A percentile compares a stretch with the other conserved stretches of the same genome.
Conservation (phyloP, 2,797 vertebrate species). For the Siniperca scherzeri region DNA sequence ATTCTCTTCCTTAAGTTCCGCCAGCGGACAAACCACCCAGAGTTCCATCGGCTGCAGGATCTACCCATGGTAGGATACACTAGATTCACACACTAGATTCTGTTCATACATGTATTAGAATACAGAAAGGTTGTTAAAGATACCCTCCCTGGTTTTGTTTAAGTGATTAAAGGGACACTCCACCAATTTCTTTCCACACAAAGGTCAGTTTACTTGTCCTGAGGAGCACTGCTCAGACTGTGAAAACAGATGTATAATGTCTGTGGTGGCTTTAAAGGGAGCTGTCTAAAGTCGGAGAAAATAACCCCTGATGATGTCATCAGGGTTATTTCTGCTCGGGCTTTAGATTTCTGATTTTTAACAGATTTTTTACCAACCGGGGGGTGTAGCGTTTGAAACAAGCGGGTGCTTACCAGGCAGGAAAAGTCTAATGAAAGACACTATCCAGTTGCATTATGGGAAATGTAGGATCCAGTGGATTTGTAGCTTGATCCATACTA, state of each 20-base stretch:
- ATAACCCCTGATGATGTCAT: background rate
- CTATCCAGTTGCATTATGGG: background rate
- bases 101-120: background rate
- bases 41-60: slow-evolving; percentile 93
- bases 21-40: slow-evolving; percentile 86
- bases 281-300: background rate
- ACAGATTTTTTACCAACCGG: background rate
- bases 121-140: background rate
- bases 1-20: slow-evolving; percentile 90
- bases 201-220: background rate
- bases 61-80: slow-evolving; percentile 90
- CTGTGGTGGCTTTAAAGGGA: background rate
- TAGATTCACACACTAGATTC: too few species aligned
- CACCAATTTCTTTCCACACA: background rate
- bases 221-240: background rate
- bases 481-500: background rate
- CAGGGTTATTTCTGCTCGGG: background rate
- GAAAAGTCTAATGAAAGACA: background rate
- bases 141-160: background rate
- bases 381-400: background rate
- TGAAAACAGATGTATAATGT: background rate
- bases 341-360: background rate
- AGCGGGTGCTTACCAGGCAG: background rate
- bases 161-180: background rate
- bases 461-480: background rate